Percentiles rank a stretch among this genome's conserved stretches.
Conservation (phyloP, 2,888 invertebrate genomes). For the Agrilus mali region DNA sequence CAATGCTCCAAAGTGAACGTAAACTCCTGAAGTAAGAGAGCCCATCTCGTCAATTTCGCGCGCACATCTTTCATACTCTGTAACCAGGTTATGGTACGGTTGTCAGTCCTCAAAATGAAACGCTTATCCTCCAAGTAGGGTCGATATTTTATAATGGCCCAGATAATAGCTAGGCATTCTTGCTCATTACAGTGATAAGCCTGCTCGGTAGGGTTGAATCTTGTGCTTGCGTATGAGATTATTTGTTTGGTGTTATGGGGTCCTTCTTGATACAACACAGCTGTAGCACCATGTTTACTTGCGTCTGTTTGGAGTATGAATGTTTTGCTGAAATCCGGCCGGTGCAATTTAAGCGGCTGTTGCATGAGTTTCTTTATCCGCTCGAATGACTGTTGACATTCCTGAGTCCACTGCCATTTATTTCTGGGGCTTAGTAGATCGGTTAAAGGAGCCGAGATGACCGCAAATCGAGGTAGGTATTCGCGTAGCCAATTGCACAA, state of each 20-base stretch:
- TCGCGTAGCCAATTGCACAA: slow-evolving; percentile 16
- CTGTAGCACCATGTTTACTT: slow-evolving; percentile 13
- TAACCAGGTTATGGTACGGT: slow-evolving; percentile 13
- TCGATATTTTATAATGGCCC: slow-evolving; percentile 15
- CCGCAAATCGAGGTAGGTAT: slow-evolving; percentile 15
- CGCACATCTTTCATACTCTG: slow-evolving; percentile 6
- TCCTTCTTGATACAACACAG: slow-evolving; percentile 15
- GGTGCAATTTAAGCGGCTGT: slow-evolving; percentile 10
- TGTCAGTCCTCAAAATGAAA: slow-evolving; percentile 15
- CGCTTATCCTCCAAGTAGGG: slow-evolving; percentile 14
- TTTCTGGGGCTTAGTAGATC: slow-evolving; percentile 7
- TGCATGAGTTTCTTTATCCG: slow-evolving; percentile 8
- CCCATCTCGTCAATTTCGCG: slow-evolving; percentile 11
- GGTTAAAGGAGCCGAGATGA: slow-evolving; percentile 14
- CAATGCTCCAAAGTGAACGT: slow-evolving; percentile 15
- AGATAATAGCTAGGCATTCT: slow-evolving; percentile 16
- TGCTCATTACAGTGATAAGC: slow-evolving; percentile 17
- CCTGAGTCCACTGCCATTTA: slow-evolving; percentile 9
- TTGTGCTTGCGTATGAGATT: slow-evolving; percentile 13
- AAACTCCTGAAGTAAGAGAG: slow-evolving; percentile 13
- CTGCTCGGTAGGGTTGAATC: slow-evolving; percentile 8
- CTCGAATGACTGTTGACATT: slow-evolving; percentile 7
- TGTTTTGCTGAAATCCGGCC: slow-evolving; percentile 10
- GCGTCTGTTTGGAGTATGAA: slow-evolving; percentile 17
- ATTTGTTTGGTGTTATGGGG: slow-evolving; percentile 4